Evolutionary conservation across 2,113 vertebrate genomes (phyloP).

Genomic region (Axis porcinus): DNA sequence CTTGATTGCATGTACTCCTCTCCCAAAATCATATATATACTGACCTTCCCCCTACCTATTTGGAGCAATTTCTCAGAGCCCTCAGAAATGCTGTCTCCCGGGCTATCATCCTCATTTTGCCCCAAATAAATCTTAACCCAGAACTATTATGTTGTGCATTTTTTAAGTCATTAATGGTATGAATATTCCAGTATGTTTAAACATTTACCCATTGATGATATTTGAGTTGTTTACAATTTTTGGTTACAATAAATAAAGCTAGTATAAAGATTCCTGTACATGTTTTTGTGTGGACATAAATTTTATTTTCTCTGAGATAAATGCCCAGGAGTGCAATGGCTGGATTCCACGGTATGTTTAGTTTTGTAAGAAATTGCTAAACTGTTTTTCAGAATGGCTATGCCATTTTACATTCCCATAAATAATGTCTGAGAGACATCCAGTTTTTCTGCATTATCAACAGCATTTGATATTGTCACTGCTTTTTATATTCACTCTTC

Average conservation of each 20-base stretch:
- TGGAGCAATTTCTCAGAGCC: neutral
- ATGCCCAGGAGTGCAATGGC: too few species aligned
- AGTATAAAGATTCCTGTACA: neutral
- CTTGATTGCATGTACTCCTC: neutral
- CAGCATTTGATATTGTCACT: neutral
- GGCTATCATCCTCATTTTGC: neutral
- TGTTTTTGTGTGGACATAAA: neutral
- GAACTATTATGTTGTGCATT: neutral
- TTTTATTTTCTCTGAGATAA: neutral
- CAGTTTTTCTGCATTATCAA: neutral
- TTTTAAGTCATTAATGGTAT: neutral
- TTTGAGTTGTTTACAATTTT: neutral
- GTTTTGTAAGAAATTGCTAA: neutral
- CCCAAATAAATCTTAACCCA: neutral
- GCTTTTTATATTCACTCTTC: neutral
- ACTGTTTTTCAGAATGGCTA: neutral
- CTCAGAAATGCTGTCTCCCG: neutral
- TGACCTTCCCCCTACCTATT: neutral
- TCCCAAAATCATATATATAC: neutral
- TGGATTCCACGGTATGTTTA: neutral
- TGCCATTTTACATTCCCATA: neutral
- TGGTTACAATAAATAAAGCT: neutral
- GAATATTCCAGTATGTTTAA: neutral
- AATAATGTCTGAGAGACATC: neutral
- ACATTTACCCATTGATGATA: neutral